Evolutionary conservation across 2,113 vertebrate genomes (phyloP).

Genomic region (Zapus hudsonius): DNA sequence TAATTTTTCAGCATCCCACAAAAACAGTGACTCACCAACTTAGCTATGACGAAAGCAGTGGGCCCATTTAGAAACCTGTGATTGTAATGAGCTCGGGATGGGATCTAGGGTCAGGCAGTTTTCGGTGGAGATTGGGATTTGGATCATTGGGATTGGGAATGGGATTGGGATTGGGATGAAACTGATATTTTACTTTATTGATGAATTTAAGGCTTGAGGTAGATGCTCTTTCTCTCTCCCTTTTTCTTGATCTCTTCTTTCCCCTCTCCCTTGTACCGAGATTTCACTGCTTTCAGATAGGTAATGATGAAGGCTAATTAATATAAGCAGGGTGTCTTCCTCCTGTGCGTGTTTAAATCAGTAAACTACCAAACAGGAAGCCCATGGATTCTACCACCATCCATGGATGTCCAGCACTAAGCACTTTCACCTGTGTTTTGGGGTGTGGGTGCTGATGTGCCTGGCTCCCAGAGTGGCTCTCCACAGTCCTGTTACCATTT

Average conservation of each 20-base stretch:
- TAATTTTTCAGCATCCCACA: constrained; percentile 88
- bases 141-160: no score
- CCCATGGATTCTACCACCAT: constrained; percentile 74
- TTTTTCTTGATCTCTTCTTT: constrained; percentile 64
- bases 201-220: constrained; percentile 84
- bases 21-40: constrained; percentile 86
- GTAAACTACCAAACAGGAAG: constrained; percentile 83
- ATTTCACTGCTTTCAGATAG: constrained; percentile 76
- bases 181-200: constrained; percentile 86
- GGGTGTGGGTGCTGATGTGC: constrained; percentile 37
- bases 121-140: constrained; percentile 82
- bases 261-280: constrained; percentile 74
- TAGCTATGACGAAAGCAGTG: constrained; percentile 81
- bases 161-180: constrained; percentile 83
- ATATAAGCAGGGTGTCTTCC: constrained; percentile 77
- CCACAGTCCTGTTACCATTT: no score
- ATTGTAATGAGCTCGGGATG: constrained; percentile 84
- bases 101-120: constrained; percentile 84
- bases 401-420: constrained; percentile 71
- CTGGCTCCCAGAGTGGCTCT: constrained; percentile 5
- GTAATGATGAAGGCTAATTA: constrained; percentile 77
- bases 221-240: constrained; percentile 48
- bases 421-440: constrained; percentile 54
- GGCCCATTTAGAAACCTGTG: constrained; percentile 82
- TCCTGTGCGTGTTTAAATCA: constrained; percentile 81